Evolutionary conservation across 1,140 invertebrate genomes (phyloP), one percentile per base, ranked within the genome.

Genomic region (Cydia pomonella): DNA sequence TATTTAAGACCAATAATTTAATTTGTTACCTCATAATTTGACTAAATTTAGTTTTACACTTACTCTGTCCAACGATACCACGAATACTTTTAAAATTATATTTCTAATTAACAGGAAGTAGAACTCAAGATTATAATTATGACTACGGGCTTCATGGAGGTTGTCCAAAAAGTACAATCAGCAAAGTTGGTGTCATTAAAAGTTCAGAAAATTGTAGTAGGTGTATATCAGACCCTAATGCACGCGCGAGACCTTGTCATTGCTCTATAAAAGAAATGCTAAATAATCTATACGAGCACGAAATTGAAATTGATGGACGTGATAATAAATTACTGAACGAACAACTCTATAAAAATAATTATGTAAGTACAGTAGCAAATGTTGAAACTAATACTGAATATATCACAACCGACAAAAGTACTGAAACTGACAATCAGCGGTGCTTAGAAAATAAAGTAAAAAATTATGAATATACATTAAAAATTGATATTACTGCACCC

Each of bases 401-500:
- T n/a, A 23, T 12, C 7, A 59, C 53, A 59, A 10, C 21, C 21
- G 21, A 59, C 21, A 59, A 59, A 23, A 59, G 53, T 23, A 59
- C 9, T 6, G 18, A 23, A 23, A 59, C 9, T 0, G 2, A 7
- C 21, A 23, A 21, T 3, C 18, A 23, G 21, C 21, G 1, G 16
- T 13, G n/a, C 4, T n/a, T 18, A 53, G n/a, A 53, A 53, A 44
- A 44, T 16, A 44, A 59, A 23, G 53, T 59, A 12, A 59, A 59
- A 59, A 59, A 21, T 23, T 59, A 59, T 59, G 53, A 59, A 59
- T 59, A 23, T 12, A 59, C 18, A 2, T 59, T 59, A 59, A 59
- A 59, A 59, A 59, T 59, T 10, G 53, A 59, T 10, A 59, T 59
- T 59, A 10, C n/a, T 12, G 4, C 53, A 23, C 53, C 53, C 1